Percentiles rank a stretch among this genome's conserved stretches.
phyloP scores from a whole-genome alignment of 37 sponge, comb jelly and placozoan species.

The Aplysina aerophoba region DNA sequence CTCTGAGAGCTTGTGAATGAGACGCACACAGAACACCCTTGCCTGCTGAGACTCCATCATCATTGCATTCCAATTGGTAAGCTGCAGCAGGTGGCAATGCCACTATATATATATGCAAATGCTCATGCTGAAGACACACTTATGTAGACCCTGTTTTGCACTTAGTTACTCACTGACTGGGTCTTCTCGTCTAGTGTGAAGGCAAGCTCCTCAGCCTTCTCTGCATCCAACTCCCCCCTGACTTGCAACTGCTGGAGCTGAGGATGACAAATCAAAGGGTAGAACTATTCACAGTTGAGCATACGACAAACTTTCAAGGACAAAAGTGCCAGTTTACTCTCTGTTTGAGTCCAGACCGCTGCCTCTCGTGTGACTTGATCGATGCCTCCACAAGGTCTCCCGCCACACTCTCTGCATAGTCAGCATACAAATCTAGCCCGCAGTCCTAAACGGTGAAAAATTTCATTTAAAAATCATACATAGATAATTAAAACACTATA shows the following conservation, averaged over 20 bases:
- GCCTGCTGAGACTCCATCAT: conserved; percentile 34
- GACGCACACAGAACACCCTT: conserved; percentile 39
- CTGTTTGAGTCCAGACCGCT: neutral
- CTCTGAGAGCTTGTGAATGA: conserved; percentile 46
- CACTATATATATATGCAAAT: neutral
- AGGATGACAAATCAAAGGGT: neutral
- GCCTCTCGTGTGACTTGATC: conserved; percentile 38
- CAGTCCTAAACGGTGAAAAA: neutral
- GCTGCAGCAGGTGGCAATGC: neutral
- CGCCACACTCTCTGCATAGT: conserved; percentile 30
- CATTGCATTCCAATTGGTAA: conserved; percentile 45
- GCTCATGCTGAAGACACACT: neutral
- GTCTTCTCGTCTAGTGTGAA: conserved; percentile 31
- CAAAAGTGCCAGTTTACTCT: neutral
- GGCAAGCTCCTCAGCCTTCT: conserved; percentile 25
- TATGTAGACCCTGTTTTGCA: neutral
- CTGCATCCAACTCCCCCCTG: conserved; percentile 16
- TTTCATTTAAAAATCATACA: neutral
- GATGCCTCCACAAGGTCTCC: conserved; percentile 46
- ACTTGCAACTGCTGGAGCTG: conserved; percentile 26
- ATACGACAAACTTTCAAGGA: too few relatives aligned
- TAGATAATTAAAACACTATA: neutral
- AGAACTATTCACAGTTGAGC: neutral
- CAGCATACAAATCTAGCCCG: conserved; percentile 8
- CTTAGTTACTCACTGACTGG: conserved; percentile 21